Conservation (phyloP, 2,888 invertebrate genomes). For the Latheticus oryzae region DNA sequence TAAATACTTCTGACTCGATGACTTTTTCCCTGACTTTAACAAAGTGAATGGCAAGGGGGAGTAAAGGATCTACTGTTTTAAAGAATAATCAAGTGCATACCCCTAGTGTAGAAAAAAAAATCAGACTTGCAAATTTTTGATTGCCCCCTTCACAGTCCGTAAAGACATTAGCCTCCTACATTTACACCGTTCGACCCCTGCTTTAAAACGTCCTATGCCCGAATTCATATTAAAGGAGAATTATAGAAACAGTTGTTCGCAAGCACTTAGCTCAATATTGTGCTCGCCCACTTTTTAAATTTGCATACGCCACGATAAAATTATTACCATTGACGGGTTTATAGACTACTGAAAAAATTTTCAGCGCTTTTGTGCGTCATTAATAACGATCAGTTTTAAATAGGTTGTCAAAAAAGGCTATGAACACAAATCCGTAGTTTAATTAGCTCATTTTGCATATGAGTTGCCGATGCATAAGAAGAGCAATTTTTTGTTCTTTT, state of each 20-base stretch:
- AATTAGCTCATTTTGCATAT: conserved; percentile 1
- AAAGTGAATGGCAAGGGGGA: conserved; percentile 52
- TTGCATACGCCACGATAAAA: conserved; percentile 36
- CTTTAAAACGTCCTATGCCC: conserved; percentile 49
- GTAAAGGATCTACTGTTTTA: conserved; percentile 63
- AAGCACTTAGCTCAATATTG: conserved; percentile 60
- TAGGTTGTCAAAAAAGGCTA: no score
- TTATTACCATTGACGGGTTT: conserved; percentile 31
- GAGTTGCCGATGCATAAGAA: not conserved
- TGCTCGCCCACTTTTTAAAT: conserved; percentile 45
- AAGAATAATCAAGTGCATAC: conserved; percentile 65
- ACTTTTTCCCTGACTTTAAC: conserved; percentile 62
- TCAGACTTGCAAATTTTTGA: conserved; percentile 67
- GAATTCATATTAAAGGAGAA: conserved; percentile 65
- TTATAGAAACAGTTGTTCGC: conserved; percentile 64
- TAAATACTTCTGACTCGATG: conserved; percentile 64
- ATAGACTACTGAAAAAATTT: conserved; percentile 21
- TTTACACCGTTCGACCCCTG: conserved; percentile 61
- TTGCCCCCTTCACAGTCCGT: conserved; percentile 65
- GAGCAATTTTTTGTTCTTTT: no score
- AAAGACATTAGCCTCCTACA: conserved; percentile 66
- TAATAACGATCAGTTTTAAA: no score
- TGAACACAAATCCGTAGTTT: no score
- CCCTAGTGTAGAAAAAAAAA: conserved; percentile 63
- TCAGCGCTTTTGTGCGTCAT: conserved; percentile 9